Conservation (phyloP, 2,888 invertebrate species). For the Lasioglossum marginatum region DNA sequence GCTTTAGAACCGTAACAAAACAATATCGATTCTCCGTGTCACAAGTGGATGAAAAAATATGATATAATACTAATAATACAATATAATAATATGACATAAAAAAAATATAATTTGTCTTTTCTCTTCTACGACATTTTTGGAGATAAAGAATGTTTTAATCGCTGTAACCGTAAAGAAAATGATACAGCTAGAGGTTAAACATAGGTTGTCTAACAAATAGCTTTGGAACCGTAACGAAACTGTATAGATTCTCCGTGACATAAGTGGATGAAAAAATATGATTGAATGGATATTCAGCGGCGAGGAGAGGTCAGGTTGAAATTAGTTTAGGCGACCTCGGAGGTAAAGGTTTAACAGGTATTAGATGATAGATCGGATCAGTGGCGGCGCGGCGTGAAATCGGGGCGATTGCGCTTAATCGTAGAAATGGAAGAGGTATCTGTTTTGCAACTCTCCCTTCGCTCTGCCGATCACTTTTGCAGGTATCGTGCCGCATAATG, state of each 20-base stretch:
- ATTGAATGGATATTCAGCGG: slow-evolving; percentile 15
- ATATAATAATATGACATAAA: too few relatives aligned
- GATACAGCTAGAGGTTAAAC: too few relatives aligned
- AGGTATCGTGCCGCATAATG: slow-evolving; percentile 19
- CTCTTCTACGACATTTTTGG: too few relatives aligned
- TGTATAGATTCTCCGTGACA: neutral
- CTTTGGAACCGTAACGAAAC: neutral
- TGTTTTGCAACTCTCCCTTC: slow-evolving; percentile 48
- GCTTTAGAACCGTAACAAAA: neutral
- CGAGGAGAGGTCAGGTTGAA: slow-evolving; percentile 53
- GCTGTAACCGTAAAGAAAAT: too few relatives aligned
- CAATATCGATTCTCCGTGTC: neutral
- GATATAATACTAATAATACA: too few relatives aligned
- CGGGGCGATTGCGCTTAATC: slow-evolving; percentile 50
- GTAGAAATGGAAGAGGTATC: slow-evolving; percentile 53
- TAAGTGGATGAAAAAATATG: neutral
- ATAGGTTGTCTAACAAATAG: neutral
- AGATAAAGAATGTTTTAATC: too few relatives aligned
- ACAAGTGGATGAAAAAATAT: neutral
- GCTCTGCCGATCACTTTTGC: slow-evolving; percentile 2
- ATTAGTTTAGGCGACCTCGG: slow-evolving; percentile 39
- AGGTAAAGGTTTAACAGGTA: slow-evolving; percentile 54
- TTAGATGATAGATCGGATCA: slow-evolving; percentile 41
- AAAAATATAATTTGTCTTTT: too few relatives aligned
- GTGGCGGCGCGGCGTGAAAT: slow-evolving; percentile 54